Evolutionary conservation across 2,888 invertebrate genomes (phyloP).

Genomic region (Saturnia japonica): DNA sequence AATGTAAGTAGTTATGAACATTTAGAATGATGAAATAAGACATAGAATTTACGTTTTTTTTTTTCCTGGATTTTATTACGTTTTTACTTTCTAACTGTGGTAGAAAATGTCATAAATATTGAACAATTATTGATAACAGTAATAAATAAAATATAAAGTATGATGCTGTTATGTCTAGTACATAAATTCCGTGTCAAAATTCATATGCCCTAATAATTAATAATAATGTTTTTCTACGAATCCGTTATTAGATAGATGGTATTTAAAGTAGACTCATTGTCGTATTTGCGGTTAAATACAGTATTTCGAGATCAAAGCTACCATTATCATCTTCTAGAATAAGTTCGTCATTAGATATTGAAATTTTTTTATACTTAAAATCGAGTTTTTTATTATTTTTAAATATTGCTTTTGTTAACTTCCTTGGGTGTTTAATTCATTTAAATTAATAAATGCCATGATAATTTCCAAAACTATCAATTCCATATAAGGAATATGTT

Average conservation of each 20-base stretch:
- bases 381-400: neutral
- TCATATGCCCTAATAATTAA: neutral
- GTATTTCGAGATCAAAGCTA: neutral
- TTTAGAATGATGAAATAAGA: neutral
- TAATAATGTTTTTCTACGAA: neutral
- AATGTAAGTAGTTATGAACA: neutral
- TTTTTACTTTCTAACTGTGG: neutral
- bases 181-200: conserved; percentile 3
- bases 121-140: neutral
- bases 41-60: neutral
- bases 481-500: neutral
- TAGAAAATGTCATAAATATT: neutral
- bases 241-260: neutral
- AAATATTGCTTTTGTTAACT: neutral
- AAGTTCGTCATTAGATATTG: neutral
- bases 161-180: neutral
- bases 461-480: neutral
- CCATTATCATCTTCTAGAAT: neutral
- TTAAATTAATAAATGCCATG: neutral
- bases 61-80: neutral
- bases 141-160: neutral
- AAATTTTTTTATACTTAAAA: neutral
- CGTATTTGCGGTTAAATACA: neutral
- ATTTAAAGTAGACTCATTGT: neutral
- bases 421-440: neutral